Evolutionary conservation across 2,113 vertebrate species (phyloP).

Genomic region (Myiopsitta monachus): DNA sequence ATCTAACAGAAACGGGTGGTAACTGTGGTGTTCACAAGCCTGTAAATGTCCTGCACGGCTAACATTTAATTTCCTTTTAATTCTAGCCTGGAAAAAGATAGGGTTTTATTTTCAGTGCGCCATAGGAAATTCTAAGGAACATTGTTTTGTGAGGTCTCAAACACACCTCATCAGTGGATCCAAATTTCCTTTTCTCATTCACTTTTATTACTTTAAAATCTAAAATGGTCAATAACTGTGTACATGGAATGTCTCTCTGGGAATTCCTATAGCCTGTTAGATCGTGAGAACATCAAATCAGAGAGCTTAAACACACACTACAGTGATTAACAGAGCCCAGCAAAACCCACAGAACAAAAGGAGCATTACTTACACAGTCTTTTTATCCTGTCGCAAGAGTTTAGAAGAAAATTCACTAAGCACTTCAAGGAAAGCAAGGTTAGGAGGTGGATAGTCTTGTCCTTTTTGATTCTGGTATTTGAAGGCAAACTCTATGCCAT

Average conservation of each 20-base stretch:
- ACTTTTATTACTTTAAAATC: not conserved
- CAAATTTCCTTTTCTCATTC: not conserved
- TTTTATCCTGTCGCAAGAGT: slow-evolving; percentile 95
- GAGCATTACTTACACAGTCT: slow-evolving; percentile 92
- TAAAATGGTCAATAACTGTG: not conserved
- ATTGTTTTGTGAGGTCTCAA: not conserved
- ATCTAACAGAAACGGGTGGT: not conserved
- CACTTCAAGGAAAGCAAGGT: slow-evolving; percentile 96
- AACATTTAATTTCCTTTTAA: not conserved
- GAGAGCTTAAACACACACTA: not conserved
- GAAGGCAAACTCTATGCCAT: slow-evolving; percentile 98
- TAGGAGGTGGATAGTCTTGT: slow-evolving; percentile 91
- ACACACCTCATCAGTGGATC: not conserved
- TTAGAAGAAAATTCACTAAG: slow-evolving; percentile 98
- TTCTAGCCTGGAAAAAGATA: not conserved
- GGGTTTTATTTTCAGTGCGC: not conserved
- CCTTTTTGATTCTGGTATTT: slow-evolving; percentile 98
- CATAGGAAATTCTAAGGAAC: not conserved
- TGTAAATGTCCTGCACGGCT: not conserved
- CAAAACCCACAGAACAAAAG: not conserved
- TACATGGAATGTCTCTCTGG: not conserved
- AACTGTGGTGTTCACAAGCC: not conserved
- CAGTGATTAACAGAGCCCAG: not conserved
- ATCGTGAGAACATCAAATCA: not conserved
- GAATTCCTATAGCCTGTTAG: not conserved